phyloP scores from a whole-genome alignment of 2,113 vertebrate genomes.

The Tichodroma muraria region DNA sequence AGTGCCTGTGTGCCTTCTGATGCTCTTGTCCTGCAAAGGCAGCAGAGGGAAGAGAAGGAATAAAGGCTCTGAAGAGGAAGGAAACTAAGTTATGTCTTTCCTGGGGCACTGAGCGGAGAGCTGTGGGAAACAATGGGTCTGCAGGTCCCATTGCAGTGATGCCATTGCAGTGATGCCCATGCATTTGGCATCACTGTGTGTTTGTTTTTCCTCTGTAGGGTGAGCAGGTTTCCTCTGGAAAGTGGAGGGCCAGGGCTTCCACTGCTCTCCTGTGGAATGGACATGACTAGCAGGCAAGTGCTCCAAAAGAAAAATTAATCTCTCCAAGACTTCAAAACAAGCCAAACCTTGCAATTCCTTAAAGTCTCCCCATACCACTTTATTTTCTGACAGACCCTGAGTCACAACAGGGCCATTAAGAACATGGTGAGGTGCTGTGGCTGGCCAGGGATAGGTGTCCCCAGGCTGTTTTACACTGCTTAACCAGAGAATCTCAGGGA shows the following conservation, averaged over 20 bases:
- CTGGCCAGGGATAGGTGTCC: not conserved
- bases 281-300: not conserved
- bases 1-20: not conserved
- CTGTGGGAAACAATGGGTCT: not conserved
- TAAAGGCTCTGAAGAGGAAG: not conserved
- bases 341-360: not conserved
- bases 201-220: not conserved
- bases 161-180: too few relatives aligned
- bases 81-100: not conserved
- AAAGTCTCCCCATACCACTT: accelerated
- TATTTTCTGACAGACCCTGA: accelerated
- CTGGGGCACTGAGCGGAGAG: not conserved
- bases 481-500: not conserved
- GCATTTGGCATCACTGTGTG: not conserved
- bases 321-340: not conserved
- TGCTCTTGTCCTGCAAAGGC: not conserved
- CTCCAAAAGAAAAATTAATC: not conserved
- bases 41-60: not conserved
- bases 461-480: not conserved
- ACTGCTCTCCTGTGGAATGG: accelerated
- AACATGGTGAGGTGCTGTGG: accelerated
- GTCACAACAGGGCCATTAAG: accelerated
- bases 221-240: not conserved
- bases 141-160: too few relatives aligned
- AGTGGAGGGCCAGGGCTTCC: accelerated